Base-by-base conservation (phyloP, 2,888 invertebrate genomes). In the Cephus pulcher region DNA sequence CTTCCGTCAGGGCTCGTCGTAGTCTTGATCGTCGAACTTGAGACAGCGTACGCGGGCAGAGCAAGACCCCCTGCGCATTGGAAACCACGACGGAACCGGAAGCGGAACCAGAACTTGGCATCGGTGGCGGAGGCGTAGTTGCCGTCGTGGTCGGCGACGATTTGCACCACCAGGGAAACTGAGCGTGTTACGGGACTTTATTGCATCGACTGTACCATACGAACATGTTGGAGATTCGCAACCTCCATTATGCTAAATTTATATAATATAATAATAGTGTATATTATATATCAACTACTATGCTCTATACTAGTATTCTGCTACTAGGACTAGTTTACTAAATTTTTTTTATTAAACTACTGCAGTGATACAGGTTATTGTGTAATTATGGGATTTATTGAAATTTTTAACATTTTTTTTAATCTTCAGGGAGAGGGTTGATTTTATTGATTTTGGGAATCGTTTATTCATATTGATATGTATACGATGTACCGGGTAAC, bases 11-110 rank as follows among this genome's bases (percentile, higher is more conserved):
- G 91, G 97, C 97, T 92, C 97, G 95, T 93, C 97, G 95, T 93
- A 97, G 95, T 91, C 96, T 95, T 92, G 96, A 95, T 90, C 97
- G 95, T 91, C 97, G 95, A 91, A 95, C 95, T 94, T 97, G 96
- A 93, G 97, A 95, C 95, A 97, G 95, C 92, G 96, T 96, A 93
- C 96, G 96, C 91, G 97, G 96, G 93, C 96, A 96, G 94, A 97
- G 96, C 93, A 97, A 95, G 93, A 96, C 95, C 92, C 96, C 96
- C 95, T 96, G 95, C 89, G 92, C 92, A 79, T 88, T 86, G 74
- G 77, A 77, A 68, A 71, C 79, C 89, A 91, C 91, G 76, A 84
- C 83, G 82, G 87, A 86, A 80, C 86, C 87, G 77, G 86, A 86
- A 78, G 83, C 86, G 75, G 85, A 81, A 81, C 86, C 86, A 75